Evolutionary conservation across 2,888 invertebrate genomes (phyloP), one percentile per base, ranked within the genome.

Genomic region (Scotopteryx bipunctaria): DNA sequence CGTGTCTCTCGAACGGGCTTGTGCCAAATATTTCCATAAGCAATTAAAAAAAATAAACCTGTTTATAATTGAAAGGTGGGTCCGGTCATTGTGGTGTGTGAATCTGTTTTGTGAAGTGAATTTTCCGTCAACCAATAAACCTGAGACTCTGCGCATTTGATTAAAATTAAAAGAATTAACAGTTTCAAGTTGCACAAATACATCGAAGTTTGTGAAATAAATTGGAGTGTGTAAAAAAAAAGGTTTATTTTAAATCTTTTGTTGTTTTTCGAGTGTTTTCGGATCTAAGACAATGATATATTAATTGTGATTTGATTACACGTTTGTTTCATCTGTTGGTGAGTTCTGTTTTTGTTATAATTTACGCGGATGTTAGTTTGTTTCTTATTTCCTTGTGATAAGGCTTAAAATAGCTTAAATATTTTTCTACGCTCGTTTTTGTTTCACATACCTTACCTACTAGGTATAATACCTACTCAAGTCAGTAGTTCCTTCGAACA

Each of bases 241-340:
- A 2, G 5, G 5, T 14, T 32, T n/a, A 15, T 32, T 32, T 32
- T 15, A n/a, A 5, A 8, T 29, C 14, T 36, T 31, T 17, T 38
- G 9, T 17, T 23, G 21, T 23, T 14, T 3, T 2, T 2, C 2
- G 19, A 32, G 14, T 37, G 9, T 38, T 51, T 41, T 38, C 15
- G 25, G 1, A 11, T 33, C 4, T 17, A 41, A 15, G 19, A 47
- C 29, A 53, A 47, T 53, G 47, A 14, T 23, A 37, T 36, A 32
- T 33, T 47, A 38, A 53, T 53, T 43, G 47, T 31, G 41, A 38
- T 53, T 53, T 53, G 33, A 47, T 43, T 43, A 43, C 19, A 9
- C 17, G 15, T 38, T 29, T 19, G 8, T 14, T 19, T 40, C 17
- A 47, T 25, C 21, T 32, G 23, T 32, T 27, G 47, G 53, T 53